Evolutionary conservation across 2,888 invertebrate species (phyloP).

Genomic region (Clepsis dumicolana): DNA sequence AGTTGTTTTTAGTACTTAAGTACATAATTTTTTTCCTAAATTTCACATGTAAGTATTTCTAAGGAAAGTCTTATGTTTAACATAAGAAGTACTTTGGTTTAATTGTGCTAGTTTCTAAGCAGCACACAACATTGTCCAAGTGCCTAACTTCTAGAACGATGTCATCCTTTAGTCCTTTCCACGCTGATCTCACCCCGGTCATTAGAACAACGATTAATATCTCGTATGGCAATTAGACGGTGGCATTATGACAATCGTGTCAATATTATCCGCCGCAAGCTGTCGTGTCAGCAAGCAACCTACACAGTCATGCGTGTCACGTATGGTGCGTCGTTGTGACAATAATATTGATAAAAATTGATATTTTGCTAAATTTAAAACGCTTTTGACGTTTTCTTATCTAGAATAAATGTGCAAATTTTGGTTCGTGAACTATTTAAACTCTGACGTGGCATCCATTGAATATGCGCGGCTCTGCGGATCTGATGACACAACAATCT

Average conservation of each 20-base stretch:
- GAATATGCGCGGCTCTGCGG: background rate
- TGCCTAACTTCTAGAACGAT: background rate
- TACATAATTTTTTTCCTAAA: background rate
- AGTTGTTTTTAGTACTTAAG: too few species aligned
- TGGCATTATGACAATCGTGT: slow-evolving; percentile 16
- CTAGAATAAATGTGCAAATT: background rate
- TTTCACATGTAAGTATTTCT: background rate
- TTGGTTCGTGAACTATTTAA: background rate
- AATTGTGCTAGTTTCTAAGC: background rate
- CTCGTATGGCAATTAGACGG: slow-evolving; percentile 19
- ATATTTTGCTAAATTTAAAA: background rate
- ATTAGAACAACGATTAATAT: slow-evolving; percentile 14
- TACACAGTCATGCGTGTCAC: background rate
- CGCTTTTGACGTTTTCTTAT: background rate
- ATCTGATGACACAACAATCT: slow-evolving; percentile 46
- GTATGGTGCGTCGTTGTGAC: background rate
- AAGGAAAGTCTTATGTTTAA: too few species aligned
- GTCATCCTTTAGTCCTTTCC: background rate
- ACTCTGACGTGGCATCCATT: background rate
- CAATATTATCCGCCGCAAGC: slow-evolving; percentile 18
- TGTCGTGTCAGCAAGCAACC: slow-evolving; percentile 1
- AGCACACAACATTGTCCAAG: background rate
- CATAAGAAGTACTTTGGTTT: background rate
- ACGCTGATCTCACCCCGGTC: slow-evolving; percentile 1
- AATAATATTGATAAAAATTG: slow-evolving; percentile 5